Base-by-base conservation (phyloP, 2,888 invertebrate genomes). In the Acrobeloides nanus region DNA sequence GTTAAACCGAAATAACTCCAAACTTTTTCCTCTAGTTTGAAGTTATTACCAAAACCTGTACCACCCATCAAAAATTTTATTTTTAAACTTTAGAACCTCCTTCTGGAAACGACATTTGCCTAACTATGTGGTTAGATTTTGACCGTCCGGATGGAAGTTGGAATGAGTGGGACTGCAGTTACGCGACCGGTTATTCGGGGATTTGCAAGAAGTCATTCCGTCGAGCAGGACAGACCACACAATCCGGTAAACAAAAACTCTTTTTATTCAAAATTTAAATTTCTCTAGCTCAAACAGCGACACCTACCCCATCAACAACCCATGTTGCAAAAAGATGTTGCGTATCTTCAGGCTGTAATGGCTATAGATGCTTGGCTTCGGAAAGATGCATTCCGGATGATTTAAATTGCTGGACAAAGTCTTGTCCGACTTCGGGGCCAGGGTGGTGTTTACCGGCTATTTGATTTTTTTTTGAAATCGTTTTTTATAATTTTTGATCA, bases 351-450 rank as follows among this genome's bases (percentile, higher is more conserved):
- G 10, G 10, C 12, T 29, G 29, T 15, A 10, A 10, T 10, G 10
- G 12, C 12, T 15, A 15, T 10, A 10, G 29, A 29, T 29, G 29
- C 29, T 10, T 15, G 10, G 10, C 29, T 10, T 10, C 10, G 10
- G 42, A 44, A n/a, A 35, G 44, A 25, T 44, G 44, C 35, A 44
- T 44, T 37, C 44, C 44, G 18, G 44, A 44, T 29, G 44, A 44
- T 29, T 37, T 44, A 18, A 29, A 44, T 37, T 44, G 44, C 35
- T 35, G 33, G 34, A 44, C 44, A 6, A 17, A 33, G 21, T 27
- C 34, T 18, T 44, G 44, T 20, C 8, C 15, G 2, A 23, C 35
- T 21, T 23, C 23, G 10, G 42, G 29, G 3, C 33, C 27, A 20
- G 44, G 44, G 26, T 44, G 44, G 44, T 44, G 44, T n/a, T 26